Evolutionary conservation across 2,113 vertebrate genomes (phyloP).

Genomic region (Pangasianodon gigas): DNA sequence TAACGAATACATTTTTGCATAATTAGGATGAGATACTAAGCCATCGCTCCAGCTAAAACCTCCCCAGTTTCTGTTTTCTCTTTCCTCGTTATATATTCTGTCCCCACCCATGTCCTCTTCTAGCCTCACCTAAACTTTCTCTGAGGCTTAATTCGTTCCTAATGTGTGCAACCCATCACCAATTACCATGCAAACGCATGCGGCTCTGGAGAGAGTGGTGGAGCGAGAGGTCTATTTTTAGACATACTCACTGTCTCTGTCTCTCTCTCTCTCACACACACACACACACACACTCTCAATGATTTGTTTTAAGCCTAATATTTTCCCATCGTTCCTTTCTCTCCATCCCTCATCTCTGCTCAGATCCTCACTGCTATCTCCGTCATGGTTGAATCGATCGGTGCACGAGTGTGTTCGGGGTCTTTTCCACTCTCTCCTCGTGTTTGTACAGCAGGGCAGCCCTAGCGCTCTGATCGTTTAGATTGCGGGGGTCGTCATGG

Average conservation of each 20-base stretch:
- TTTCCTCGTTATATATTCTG: conserved; percentile 7
- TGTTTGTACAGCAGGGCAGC: conserved; percentile 52
- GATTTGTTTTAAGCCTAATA: background rate
- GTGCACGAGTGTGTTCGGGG: conserved; percentile 10
- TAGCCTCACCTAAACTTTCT: conserved; percentile 37
- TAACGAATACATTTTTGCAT: background rate
- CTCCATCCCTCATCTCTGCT: conserved; percentile 2
- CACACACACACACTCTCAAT: background rate
- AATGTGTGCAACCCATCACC: conserved; percentile 23
- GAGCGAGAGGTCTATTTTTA: conserved; percentile 50
- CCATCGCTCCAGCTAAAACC: background rate
- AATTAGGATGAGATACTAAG: background rate
- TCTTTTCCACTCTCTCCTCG: conserved; percentile 40
- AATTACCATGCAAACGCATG: conserved; percentile 51
- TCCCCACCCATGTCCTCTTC: conserved; percentile 1
- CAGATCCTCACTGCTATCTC: background rate
- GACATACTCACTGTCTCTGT: conserved; percentile 13
- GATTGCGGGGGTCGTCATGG: conserved; percentile 54
- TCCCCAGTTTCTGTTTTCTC: background rate
- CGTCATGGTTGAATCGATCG: conserved; percentile 17
- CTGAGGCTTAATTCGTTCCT: conserved; percentile 26
- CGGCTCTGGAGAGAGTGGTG: conserved; percentile 10
- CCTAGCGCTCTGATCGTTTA: conserved; percentile 43
- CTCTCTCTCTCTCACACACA: background rate
- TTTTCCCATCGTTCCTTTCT: background rate